Evolutionary conservation across 2,888 invertebrate species (phyloP).

Genomic region (Dendrolimus pini): DNA sequence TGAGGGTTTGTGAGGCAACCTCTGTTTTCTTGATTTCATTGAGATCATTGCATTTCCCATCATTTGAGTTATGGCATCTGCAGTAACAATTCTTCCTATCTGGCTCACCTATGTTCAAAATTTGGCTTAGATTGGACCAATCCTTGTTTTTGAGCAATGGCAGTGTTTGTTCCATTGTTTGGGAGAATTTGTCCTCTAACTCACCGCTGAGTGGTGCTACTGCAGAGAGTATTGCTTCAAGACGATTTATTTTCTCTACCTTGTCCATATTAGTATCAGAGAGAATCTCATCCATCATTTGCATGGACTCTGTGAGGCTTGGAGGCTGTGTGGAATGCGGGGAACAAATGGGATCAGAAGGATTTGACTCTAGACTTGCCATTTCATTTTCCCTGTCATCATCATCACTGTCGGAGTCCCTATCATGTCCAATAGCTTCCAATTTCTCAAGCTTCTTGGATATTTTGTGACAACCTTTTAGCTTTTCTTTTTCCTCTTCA

Average conservation of each 20-base stretch:
- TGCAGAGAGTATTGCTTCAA: conserved; percentile 90
- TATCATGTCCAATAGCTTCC: conserved; percentile 86
- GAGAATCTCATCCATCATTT: conserved; percentile 90
- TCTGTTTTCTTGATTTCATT: conserved; percentile 66
- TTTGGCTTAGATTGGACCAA: conserved; percentile 70
- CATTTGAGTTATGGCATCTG: conserved; percentile 72
- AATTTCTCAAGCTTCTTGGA: conserved; percentile 94
- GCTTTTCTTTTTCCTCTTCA: conserved; percentile 93
- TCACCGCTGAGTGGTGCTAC: conserved; percentile 84
- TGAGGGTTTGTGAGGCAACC: conserved; percentile 88
- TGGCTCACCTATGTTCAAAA: conserved; percentile 60
- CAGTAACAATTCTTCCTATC: conserved; percentile 72
- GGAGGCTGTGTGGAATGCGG: conserved; percentile 87
- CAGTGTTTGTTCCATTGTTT: conserved; percentile 71
- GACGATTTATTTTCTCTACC: conserved; percentile 89
- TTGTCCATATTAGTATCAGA: conserved; percentile 90
- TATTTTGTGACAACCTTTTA: conserved; percentile 93
- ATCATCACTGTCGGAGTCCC: conserved; percentile 85
- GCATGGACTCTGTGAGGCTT: conserved; percentile 92
- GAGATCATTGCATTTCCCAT: conserved; percentile 62
- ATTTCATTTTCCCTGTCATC: conserved; percentile 86
- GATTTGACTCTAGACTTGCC: conserved; percentile 87
- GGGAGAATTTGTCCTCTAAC: conserved; percentile 67
- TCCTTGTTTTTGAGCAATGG: conserved; percentile 72
- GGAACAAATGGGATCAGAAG: conserved; percentile 85